phyloP scores from a whole-genome alignment of 35 echinoderm and acorn worm genomes.

The Antedon bifida region DNA sequence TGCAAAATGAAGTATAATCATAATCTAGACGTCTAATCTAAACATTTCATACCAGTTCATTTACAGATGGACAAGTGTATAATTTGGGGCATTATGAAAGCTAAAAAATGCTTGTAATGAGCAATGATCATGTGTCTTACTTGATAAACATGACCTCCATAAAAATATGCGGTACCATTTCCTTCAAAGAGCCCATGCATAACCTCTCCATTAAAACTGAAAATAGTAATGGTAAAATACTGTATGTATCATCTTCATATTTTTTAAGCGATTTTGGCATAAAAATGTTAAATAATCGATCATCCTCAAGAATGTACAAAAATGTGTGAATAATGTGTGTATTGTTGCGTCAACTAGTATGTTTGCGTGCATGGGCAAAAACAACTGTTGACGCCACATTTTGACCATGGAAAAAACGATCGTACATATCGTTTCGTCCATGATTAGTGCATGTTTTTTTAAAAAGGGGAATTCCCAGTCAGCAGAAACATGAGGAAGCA shows the following conservation, averaged over 20 bases:
- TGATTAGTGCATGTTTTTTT: too few species aligned
- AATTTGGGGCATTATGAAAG: too few species aligned
- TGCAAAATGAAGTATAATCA: constrained; percentile 25
- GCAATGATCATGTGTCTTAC: constrained; percentile 21
- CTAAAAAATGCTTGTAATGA: too few species aligned
- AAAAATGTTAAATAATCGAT: background rate
- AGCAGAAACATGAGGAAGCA: too few species aligned
- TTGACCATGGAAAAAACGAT: too few species aligned
- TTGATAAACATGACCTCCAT: constrained; percentile 81
- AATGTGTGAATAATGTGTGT: background rate
- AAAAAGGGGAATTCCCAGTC: too few species aligned
- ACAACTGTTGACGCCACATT: too few species aligned
- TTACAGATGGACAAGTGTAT: too few species aligned
- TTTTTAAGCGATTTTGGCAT: too few species aligned
- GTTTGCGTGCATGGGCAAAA: background rate
- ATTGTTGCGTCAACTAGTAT: background rate
- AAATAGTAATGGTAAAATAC: constrained; percentile 15
- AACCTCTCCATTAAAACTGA: constrained; percentile 91
- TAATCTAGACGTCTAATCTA: too few species aligned
- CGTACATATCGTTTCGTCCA: too few species aligned
- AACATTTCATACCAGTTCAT: too few species aligned
- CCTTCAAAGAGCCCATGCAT: constrained; percentile 78
- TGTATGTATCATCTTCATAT: background rate
- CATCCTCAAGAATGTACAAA: background rate
- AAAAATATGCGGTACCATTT: constrained; percentile 79